Base-by-base conservation (phyloP, 2,888 invertebrate species). In the Xiphydria camelus region DNA sequence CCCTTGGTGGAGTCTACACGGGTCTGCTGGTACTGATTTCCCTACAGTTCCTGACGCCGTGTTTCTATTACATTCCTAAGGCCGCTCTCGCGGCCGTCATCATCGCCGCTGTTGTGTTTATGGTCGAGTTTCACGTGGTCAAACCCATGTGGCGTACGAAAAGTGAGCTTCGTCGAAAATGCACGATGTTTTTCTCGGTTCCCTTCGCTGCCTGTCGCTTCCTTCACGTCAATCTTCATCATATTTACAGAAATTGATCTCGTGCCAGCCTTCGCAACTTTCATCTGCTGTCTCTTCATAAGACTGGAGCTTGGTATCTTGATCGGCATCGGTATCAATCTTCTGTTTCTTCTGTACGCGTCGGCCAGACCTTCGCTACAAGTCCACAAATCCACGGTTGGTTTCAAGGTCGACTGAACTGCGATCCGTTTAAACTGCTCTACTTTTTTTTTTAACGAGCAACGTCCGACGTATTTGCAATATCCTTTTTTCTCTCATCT, bases 211-310 rank as follows among this genome's bases (percentile, higher is more conserved):
- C n/a, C n/a, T n/a, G n/a, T n/a, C n/a, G n/a, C n/a, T n/a, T n/a
- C n/a, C n/a, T n/a, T n/a, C n/a, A n/a, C n/a, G n/a, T n/a, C n/a
- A n/a, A n/a, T n/a, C n/a, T n/a, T n/a, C n/a, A n/a, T n/a, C n/a
- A n/a, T n/a, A n/a, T n/a, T n/a, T n/a, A n/a, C n/a, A 87, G 87
- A 85, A 76, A 77, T 82, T 47, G 87, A 87, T 69, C 73, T 87
- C 50, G 77, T 87, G 43, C 85, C 87, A 9, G 84, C 85, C 35
- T 62, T 78, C 7, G 79, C 82, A 0, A 87, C 87, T 4, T 87
- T 88, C 64, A 57, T 86, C 2, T 78, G 81, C 15, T 87, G 86
- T 44, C 76, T 88, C 21, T 78, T 84, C 46, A 75, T 85, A 37
- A 80, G 85, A 38, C 78, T 86, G 31, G 85, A 87, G 75, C 77